Conservation (phyloP, 2,888 invertebrate genomes). For the Noctua fimbriata region DNA sequence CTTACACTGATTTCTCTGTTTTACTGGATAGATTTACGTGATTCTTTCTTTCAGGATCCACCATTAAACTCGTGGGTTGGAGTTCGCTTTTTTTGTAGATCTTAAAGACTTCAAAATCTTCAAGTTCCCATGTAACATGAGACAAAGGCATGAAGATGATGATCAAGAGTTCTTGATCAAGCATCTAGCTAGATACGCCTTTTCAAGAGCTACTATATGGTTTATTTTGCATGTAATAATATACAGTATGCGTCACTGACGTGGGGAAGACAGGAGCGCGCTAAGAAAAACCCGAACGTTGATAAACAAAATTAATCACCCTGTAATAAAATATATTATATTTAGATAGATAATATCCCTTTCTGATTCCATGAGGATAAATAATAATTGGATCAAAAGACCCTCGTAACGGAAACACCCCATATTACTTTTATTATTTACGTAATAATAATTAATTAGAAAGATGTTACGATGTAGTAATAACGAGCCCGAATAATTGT, state of each 20-base stretch:
- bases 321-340: neutral
- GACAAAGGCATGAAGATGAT: neutral
- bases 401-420: neutral
- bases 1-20: neutral
- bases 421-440: conserved; percentile 40
- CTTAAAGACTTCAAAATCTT: neutral
- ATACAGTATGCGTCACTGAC: neutral
- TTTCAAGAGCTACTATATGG: neutral
- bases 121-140: neutral
- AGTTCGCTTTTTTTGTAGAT: too few relatives aligned
- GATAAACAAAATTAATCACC: conserved; percentile 6
- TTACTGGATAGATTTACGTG: neutral
- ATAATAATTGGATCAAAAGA: conserved; percentile 15
- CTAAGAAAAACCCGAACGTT: neutral
- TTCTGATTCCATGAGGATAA: conserved; percentile 16
- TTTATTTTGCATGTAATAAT: neutral
- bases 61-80: neutral
- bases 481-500: conserved; percentile 1
- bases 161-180: neutral
- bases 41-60: neutral
- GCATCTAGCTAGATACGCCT: neutral
- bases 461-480: neutral
- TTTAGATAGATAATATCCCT: neutral
- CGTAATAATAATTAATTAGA: neutral
- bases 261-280: neutral